Evolutionary conservation across 2,888 invertebrate species (phyloP).

Genomic region (Horisme vitalbata): DNA sequence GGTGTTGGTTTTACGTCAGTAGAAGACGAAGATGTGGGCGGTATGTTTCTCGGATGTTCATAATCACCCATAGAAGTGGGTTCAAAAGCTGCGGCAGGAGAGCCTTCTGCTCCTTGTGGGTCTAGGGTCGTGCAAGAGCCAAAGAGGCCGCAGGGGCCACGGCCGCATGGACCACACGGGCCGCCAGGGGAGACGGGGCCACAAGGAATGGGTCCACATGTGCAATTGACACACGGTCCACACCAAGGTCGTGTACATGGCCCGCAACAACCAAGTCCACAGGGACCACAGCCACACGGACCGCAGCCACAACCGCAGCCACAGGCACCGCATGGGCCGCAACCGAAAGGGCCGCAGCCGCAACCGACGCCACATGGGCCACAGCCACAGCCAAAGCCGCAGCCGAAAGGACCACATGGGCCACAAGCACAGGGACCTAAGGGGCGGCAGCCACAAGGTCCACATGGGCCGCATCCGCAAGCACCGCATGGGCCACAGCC

Average conservation of each 20-base stretch:
- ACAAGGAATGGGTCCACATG: conserved; percentile 4
- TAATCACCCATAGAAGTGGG: not conserved
- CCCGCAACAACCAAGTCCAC: conserved; percentile 2
- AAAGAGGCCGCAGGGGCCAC: conserved; percentile 6
- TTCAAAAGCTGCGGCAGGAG: not conserved
- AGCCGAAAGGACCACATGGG: conserved; percentile 22
- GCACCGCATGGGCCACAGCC: conserved; percentile 37
- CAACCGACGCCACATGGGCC: conserved; percentile 26
- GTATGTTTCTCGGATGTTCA: not conserved
- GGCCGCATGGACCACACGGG: conserved; percentile 10
- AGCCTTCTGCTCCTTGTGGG: not conserved
- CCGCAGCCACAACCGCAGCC: conserved; percentile 5
- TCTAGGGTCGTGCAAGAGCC: conserved; percentile 3
- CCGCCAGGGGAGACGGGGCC: conserved; percentile 6
- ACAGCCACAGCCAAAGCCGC: conserved; percentile 10
- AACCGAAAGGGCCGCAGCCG: not conserved
- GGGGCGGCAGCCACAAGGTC: conserved; percentile 31
- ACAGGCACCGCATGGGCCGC: conserved; percentile 1
- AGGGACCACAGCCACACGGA: conserved; percentile 4
- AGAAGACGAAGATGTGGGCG: not conserved
- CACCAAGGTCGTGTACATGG: not conserved
- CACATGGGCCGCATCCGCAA: conserved; percentile 37
- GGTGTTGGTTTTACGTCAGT: conserved; percentile 21
- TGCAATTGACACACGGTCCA: not conserved
- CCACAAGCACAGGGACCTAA: conserved; percentile 35